These are phyloP conservation scores for Nomada fabriciana DNA, from an alignment of 2,888 invertebrate species.

Conservation along the genomic window DNA sequence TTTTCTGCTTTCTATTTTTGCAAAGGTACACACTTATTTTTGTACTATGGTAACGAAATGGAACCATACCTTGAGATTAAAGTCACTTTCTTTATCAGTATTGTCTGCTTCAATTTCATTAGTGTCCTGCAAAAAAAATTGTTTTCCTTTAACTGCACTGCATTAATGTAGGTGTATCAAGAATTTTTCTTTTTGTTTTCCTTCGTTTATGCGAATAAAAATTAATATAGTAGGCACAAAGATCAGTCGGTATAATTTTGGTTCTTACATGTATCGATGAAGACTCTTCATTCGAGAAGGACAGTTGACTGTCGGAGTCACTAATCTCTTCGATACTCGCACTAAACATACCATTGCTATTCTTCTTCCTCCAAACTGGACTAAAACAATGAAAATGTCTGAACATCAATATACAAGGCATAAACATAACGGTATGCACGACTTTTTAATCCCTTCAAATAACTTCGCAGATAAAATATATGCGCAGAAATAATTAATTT, in stretches of 20 bases:
- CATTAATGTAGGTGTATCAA: too few relatives aligned
- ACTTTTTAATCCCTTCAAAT: too few relatives aligned
- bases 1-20: not conserved
- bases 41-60: not conserved
- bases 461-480: too few relatives aligned
- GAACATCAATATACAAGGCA: constrained; percentile 63
- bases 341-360: constrained; percentile 81
- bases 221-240: not conserved
- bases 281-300: constrained; percentile 82
- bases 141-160: too few relatives aligned
- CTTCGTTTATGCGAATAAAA: not conserved
- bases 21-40: not conserved
- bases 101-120: constrained; percentile 80
- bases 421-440: too few relatives aligned
- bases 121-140: constrained; percentile 73
- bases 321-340: constrained; percentile 81
- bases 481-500: too few relatives aligned
- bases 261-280: constrained; percentile 79
- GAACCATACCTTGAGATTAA: constrained; percentile 80
- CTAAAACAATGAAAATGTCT: constrained; percentile 78
- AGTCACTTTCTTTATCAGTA: constrained; percentile 82
- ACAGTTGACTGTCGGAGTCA: constrained; percentile 83
- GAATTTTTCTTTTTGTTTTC: too few relatives aligned
- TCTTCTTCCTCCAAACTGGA: constrained; percentile 84
- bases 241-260: not conserved